Conservation (phyloP, 92 coral and sea anemone species). For the Porites lobata region DNA sequence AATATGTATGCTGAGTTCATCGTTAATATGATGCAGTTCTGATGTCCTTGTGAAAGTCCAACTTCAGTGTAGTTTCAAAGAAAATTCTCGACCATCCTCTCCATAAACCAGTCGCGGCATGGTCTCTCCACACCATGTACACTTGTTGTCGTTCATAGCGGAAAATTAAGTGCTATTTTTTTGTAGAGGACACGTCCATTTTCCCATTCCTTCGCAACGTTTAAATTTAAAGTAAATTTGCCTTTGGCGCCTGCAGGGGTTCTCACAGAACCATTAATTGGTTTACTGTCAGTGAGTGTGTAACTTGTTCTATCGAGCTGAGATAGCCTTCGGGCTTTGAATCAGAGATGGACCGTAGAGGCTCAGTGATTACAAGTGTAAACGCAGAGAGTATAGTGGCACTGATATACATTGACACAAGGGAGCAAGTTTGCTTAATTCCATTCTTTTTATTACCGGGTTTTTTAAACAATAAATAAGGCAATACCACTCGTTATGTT, state of each 20-base stretch:
- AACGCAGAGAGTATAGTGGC: not conserved
- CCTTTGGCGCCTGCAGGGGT: slow-evolving; percentile 42
- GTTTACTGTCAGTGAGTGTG: not conserved
- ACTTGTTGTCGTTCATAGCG: not conserved
- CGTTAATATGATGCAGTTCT: too few relatives aligned
- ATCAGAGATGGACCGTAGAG: not conserved
- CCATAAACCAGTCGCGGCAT: not conserved
- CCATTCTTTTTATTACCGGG: not conserved
- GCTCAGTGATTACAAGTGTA: not conserved
- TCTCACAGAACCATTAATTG: slow-evolving; percentile 11
- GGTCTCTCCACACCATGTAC: not conserved
- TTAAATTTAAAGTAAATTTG: slow-evolving; percentile 35
- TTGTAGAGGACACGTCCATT: slow-evolving; percentile 11
- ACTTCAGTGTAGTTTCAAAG: too few relatives aligned
- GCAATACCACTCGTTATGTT: not conserved
- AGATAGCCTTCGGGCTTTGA: too few relatives aligned
- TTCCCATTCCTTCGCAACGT: not conserved
- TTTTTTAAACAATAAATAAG: slow-evolving; percentile 33
- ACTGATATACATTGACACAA: too few relatives aligned
- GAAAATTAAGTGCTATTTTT: not conserved
- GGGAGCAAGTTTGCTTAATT: not conserved
- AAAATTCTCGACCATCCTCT: too few relatives aligned
- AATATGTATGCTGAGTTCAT: too few relatives aligned
- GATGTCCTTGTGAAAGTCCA: too few relatives aligned
- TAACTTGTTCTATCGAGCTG: not conserved